phyloP scores from a whole-genome alignment of 2,113 vertebrate genomes.

The Equus przewalskii region DNA sequence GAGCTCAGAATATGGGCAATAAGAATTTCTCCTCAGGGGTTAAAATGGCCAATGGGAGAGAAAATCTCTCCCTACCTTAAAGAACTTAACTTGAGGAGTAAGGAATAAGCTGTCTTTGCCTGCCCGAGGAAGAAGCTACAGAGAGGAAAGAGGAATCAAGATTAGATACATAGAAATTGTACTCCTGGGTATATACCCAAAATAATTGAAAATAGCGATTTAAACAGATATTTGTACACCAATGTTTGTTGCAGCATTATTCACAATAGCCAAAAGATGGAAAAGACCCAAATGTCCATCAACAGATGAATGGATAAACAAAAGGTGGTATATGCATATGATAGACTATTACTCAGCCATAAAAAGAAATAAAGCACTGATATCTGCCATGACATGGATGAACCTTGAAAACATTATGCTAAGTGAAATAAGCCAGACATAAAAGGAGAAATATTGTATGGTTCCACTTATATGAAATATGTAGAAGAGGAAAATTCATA shows the following conservation, averaged over 20 bases:
- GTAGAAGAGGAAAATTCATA: background rate
- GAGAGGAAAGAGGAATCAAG: background rate
- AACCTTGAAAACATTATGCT: background rate
- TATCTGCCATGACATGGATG: background rate
- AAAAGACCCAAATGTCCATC: background rate
- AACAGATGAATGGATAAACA: background rate
- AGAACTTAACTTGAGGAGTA: background rate
- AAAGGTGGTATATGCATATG: background rate
- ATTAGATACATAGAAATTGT: background rate
- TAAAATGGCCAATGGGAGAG: background rate
- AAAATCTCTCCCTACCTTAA: background rate
- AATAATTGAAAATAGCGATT: background rate
- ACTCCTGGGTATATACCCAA: background rate
- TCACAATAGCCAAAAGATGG: background rate
- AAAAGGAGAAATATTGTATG: background rate
- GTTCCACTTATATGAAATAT: background rate
- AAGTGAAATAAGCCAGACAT: background rate
- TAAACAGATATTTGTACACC: background rate
- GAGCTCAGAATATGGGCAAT: background rate
- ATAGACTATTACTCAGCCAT: background rate
- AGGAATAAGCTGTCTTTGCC: conserved; percentile 4
- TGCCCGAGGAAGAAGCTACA: background rate
- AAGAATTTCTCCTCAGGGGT: background rate
- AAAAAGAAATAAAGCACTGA: conserved; percentile 17
- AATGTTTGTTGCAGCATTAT: background rate